phyloP scores from a whole-genome alignment of 2,888 invertebrate genomes.

The Netelia virgata region DNA sequence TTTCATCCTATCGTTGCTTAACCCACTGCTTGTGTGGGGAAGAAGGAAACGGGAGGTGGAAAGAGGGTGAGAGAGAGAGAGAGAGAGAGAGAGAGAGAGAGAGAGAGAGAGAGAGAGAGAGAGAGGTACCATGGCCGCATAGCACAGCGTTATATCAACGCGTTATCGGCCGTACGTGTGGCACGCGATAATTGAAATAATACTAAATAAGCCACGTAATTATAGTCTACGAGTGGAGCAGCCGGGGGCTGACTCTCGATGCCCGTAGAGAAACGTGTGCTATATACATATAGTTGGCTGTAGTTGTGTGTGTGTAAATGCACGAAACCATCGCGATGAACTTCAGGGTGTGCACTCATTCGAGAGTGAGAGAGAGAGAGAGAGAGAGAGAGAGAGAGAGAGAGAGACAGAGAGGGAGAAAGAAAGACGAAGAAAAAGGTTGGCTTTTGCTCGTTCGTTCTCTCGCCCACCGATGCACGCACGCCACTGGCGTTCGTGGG shows the following conservation, averaged over 20 bases:
- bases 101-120: slow-evolving; percentile 29
- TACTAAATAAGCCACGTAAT: slow-evolving; percentile 81
- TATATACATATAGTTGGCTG: neutral
- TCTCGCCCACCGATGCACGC: slow-evolving; percentile 44
- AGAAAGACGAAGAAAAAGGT: slow-evolving; percentile 28
- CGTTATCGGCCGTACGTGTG: slow-evolving; percentile 76
- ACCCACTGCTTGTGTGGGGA: slow-evolving; percentile 6
- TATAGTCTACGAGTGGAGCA: slow-evolving; percentile 75
- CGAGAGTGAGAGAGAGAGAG: slow-evolving; percentile 39
- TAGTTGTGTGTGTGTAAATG: slow-evolving; percentile 45
- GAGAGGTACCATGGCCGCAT: slow-evolving; percentile 39
- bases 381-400: slow-evolving; percentile 34
- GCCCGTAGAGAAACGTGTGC: slow-evolving; percentile 51
- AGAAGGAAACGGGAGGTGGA: slow-evolving; percentile 39
- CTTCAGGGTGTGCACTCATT: slow-evolving; percentile 55
- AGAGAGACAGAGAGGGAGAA: slow-evolving; percentile 37
- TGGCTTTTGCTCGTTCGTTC: slow-evolving; percentile 40
- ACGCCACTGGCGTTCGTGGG: slow-evolving; percentile 64
- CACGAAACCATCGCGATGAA: slow-evolving; percentile 69
- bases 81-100: slow-evolving; percentile 33
- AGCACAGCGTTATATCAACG: slow-evolving; percentile 67
- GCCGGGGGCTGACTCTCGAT: slow-evolving; percentile 57
- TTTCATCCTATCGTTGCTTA: slow-evolving; percentile 37
- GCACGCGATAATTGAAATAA: slow-evolving; percentile 83
- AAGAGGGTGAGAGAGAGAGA: slow-evolving; percentile 45